Base-by-base conservation (phyloP, 2,888 invertebrate genomes). In the Synergus umbraculus region DNA sequence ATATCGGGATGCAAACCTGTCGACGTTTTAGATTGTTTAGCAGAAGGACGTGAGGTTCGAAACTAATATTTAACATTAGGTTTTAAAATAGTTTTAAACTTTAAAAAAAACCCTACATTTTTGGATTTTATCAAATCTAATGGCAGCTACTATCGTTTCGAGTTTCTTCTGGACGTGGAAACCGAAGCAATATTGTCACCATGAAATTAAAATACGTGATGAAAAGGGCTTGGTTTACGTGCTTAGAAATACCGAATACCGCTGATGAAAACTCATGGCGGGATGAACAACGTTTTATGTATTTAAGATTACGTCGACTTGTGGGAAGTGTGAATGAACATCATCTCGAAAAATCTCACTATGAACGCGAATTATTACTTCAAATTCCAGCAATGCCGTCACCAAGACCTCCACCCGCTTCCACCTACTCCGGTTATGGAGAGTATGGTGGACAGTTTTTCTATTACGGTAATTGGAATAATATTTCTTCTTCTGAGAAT, bases 261-360 rank as follows among this genome's bases (percentile, higher is more conserved):
- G 81, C 82, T 0, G 86, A 89, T 22, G 89, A 92, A 66, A 85
- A 88, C 49, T 90, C 87, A 0, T 92, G 92, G 92, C 85, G 88
- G 7, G 92, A 92, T 22, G 87, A 89, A 49, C 92, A 92, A 76
- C 85, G 90, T 22, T 92, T 90, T 77, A 92, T 92, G 92, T 91
- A 92, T 63, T 85, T 91, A 4, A 86, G 92, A 78, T 78, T 92
- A 8, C 87, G 92, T 12, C 88, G 92, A 49, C 85, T 92, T 12
- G 90, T 92, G 5, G 85, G 86, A 10, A 91, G 88, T 79, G 88
- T 89, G 10, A 92, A 92, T 84, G 88, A 89, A 44, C 90, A 92
- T 65, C 81, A 88, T 10, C 87, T 88, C 46, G 89, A 90, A 80
- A 87, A 84, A 9, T 64, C 85, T 3, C 90, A 90, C 76, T 91